These are phyloP conservation scores for Arvicanthis niloticus DNA, from an alignment of 2,113 vertebrate species.

Conservation along the genomic window DNA sequence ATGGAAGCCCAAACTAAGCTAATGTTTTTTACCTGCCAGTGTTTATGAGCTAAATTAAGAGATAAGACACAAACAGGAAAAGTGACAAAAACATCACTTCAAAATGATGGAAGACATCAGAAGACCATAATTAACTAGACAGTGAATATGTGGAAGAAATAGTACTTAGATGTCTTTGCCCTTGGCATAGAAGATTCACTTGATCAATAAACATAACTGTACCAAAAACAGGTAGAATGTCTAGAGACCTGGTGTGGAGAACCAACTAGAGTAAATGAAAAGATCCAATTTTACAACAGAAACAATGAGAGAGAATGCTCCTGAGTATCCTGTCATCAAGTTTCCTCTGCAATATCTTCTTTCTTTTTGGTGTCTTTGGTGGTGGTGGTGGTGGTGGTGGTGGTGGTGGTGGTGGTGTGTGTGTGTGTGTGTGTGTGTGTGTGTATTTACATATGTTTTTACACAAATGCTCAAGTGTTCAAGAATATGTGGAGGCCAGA, in stretches of 20 bases:
- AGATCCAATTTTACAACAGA: background rate
- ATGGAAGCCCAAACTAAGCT: background rate
- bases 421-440: background rate
- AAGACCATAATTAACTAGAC: background rate
- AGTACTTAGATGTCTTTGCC: constrained; percentile 19
- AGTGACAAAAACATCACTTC: constrained; percentile 10
- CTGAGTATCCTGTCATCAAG: background rate
- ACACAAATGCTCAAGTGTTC: background rate
- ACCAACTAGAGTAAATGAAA: background rate
- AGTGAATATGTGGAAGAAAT: background rate
- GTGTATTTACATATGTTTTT: background rate
- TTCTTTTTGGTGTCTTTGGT: background rate
- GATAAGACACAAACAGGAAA: constrained; percentile 20
- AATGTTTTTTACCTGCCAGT: background rate
- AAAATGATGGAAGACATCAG: background rate
- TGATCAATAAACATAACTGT: constrained; percentile 68
- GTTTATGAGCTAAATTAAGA: background rate
- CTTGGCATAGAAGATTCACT: constrained; percentile 39
- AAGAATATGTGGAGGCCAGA: background rate
- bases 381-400: background rate
- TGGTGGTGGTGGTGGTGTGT: too few species aligned
- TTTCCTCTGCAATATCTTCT: background rate
- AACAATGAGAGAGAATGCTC: background rate
- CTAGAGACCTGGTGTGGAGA: rapidly evolving
- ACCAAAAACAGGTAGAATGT: constrained; percentile 25